phyloP scores from a whole-genome alignment of 2,888 invertebrate species.

The Malacosoma neustria region DNA sequence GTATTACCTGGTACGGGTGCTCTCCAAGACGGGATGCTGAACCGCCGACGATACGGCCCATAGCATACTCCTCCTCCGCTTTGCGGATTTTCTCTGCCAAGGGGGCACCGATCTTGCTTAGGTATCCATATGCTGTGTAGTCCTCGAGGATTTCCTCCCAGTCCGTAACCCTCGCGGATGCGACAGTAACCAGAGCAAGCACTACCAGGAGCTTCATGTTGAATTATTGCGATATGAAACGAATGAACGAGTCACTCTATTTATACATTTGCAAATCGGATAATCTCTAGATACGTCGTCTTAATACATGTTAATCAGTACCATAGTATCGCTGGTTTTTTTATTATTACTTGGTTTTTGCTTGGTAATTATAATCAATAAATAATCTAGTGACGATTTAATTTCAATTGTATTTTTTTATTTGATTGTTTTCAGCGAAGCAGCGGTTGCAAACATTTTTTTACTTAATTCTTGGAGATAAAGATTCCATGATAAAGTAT shows the following conservation, averaged over 20 bases:
- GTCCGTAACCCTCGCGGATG: slow-evolving; percentile 3
- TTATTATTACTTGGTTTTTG: too few relatives aligned
- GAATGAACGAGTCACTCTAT: not conserved
- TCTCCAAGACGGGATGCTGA: slow-evolving; percentile 9
- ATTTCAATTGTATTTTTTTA: too few relatives aligned
- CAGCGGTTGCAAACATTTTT: too few relatives aligned
- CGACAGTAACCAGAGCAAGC: slow-evolving; percentile 7
- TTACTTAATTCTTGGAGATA: too few relatives aligned
- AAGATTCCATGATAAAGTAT: too few relatives aligned
- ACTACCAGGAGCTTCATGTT: slow-evolving; percentile 11
- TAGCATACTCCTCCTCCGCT: slow-evolving; percentile 9
- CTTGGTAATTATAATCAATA: not conserved
- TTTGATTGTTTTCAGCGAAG: too few relatives aligned
- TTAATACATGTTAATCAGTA: not conserved
- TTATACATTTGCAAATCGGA: not conserved
- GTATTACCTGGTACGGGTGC: slow-evolving; percentile 20
- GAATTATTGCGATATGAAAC: not conserved
- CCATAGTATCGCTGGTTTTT: not conserved
- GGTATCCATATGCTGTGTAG: slow-evolving; percentile 13
- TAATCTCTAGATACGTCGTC: not conserved
- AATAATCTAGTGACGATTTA: too few relatives aligned
- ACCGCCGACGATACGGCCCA: slow-evolving; percentile 22
- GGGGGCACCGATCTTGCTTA: slow-evolving; percentile 10
- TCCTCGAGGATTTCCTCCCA: slow-evolving; percentile 2
- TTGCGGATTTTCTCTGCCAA: slow-evolving; percentile 12